Evolutionary conservation across 2,113 vertebrate species (phyloP), one percentile per base, ranked within the genome.

Genomic region (Grallaria varia): DNA sequence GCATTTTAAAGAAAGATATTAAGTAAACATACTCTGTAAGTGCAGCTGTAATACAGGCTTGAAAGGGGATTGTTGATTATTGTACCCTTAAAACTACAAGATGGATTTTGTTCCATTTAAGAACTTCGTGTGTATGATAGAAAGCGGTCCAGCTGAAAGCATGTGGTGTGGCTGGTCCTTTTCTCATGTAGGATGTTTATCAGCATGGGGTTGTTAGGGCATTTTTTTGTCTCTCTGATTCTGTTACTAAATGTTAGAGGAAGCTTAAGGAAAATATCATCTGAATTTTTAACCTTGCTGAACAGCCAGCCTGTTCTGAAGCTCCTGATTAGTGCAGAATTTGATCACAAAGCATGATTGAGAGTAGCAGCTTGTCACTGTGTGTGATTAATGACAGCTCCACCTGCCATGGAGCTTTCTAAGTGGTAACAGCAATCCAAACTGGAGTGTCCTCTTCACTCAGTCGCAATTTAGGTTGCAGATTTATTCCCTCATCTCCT

Each of bases 311-410:
- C 45, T 78, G 78, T 86, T 96, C 67, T 16, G 66, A 67, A 94
- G 94, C 78, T 95, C 95, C 95, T 97, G 97, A 97, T 97, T 97
- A 96, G 94, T 96, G 91, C 81, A 95, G 95, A 97, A 96, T 97
- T 97, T 81, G 96, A 96, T 98, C 97, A 89, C 83, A 96, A 97
- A 96, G 67, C 28, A 40, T 89, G 95, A 96, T 83, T 92, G 96
- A 97, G 91, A 91, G 33, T 84, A 49, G 76, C 95, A 95, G 97
- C 77, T 96, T 96, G 90, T 97, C 92, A 31, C 90, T 35, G 72
- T 86, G 80, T 91, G 94, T 90, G 95, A 97, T 97, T 97, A 97
- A 92, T 96, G 97, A 96, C 95, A 87, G 78, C 93, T 92, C 95
- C 97, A 96, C 96, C 93, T 97, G 97, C 96, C 56, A 23, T 55